These are phyloP conservation scores for Anisognathus igniventris DNA, from an alignment of 2,797 vertebrate genomes.

Conservation along the genomic window DNA sequence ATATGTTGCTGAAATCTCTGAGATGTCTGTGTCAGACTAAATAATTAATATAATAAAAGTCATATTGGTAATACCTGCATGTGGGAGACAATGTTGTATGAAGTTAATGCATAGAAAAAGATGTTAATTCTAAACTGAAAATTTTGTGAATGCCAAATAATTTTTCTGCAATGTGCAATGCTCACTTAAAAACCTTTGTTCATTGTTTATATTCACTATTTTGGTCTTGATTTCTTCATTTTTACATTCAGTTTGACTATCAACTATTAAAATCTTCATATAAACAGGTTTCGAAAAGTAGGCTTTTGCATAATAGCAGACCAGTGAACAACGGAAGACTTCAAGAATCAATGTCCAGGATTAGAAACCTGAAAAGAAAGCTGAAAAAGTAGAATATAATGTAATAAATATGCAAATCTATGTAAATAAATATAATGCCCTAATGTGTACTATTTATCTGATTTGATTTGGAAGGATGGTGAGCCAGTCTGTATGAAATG, in stretches of 20 bases:
- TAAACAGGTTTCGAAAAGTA: background rate
- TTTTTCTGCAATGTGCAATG: background rate
- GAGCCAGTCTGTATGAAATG: background rate
- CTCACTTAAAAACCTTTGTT: background rate
- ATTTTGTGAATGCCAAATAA: constrained; percentile 18
- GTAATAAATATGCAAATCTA: background rate
- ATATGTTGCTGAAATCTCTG: constrained; percentile 12
- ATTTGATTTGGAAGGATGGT: background rate
- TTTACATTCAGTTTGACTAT: background rate
- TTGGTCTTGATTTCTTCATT: background rate
- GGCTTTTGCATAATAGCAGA: background rate
- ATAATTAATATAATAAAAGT: constrained; percentile 21
- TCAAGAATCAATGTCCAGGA: background rate
- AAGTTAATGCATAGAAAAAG: constrained; percentile 30
- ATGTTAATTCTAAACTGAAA: background rate
- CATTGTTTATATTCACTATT: background rate
- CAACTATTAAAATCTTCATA: background rate
- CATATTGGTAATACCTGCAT: background rate
- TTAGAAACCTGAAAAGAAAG: background rate
- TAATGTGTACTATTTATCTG: background rate
- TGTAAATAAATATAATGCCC: background rate
- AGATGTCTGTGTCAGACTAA: constrained; percentile 30
- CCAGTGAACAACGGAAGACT: background rate
- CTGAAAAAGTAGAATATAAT: background rate
- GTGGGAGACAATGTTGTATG: background rate